Evolutionary conservation across 1,140 invertebrate genomes (phyloP).

Genomic region (Bombus pascuorum): DNA sequence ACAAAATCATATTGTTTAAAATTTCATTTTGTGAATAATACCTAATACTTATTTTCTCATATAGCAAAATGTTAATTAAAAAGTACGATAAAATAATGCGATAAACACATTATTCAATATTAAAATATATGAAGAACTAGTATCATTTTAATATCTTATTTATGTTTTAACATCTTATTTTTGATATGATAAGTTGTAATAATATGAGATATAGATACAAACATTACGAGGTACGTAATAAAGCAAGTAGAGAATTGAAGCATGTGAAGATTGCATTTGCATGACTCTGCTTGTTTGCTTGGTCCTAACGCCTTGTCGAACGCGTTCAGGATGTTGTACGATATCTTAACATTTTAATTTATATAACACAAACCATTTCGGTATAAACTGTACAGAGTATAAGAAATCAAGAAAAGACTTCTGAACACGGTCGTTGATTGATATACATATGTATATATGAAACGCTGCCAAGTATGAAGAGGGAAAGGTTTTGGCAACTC

Average conservation of each 20-base stretch:
- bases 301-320: slow-evolving; percentile 5
- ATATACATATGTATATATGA: background rate
- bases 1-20: background rate
- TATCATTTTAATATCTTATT: background rate
- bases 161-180: background rate
- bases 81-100: background rate
- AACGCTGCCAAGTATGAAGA: background rate
- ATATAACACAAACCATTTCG: background rate
- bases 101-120: background rate
- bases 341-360: background rate
- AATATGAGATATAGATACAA: background rate
- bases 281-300: slow-evolving; percentile 54
- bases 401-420: background rate
- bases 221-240: slow-evolving; percentile 23
- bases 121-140: background rate
- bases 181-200: background rate
- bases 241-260: slow-evolving; percentile 14
- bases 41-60: too few relatives aligned
- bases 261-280: slow-evolving; percentile 43
- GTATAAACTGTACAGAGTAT: background rate
- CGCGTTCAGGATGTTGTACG: slow-evolving; percentile 5
- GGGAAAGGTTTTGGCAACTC: slow-evolving; percentile 6
- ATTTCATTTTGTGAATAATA: too few relatives aligned
- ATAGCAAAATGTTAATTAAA: too few relatives aligned
- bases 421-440: slow-evolving; percentile 27